phyloP scores from a whole-genome alignment of 2,888 invertebrate species.

The Microchrysa polita region DNA sequence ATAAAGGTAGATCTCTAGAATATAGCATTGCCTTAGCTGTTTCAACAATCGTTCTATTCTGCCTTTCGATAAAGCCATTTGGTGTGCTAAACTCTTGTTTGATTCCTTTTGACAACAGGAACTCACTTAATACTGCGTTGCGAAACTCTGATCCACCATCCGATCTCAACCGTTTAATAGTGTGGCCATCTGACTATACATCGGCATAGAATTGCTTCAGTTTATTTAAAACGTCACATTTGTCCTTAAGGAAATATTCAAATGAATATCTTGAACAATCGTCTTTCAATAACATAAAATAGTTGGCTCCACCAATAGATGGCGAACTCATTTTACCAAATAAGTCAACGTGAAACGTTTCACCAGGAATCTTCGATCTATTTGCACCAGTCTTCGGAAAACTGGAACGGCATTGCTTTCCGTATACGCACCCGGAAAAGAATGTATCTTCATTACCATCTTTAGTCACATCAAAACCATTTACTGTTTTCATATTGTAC shows the following conservation, averaged over 20 bases:
- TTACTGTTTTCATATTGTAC: no score
- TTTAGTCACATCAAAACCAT: no score
- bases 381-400: no score
- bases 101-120: slow-evolving; percentile 15
- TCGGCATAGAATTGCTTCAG: slow-evolving; percentile 48
- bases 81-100: slow-evolving; percentile 35
- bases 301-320: no score
- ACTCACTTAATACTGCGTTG: slow-evolving; percentile 20
- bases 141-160: slow-evolving; percentile 49
- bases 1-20: slow-evolving; percentile 16
- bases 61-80: slow-evolving; percentile 40
- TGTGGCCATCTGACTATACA: slow-evolving; percentile 45
- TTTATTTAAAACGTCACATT: slow-evolving; percentile 48
- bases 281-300: no score
- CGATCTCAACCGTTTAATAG: slow-evolving; percentile 47
- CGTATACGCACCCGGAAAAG: no score
- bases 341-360: no score
- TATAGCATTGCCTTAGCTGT: slow-evolving; percentile 44
- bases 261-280: slow-evolving; percentile 47
- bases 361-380: slow-evolving; percentile 46
- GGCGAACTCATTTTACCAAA: slow-evolving; percentile 12
- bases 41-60: slow-evolving; percentile 46
- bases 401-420: no score
- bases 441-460: no score
- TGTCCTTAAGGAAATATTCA: slow-evolving; percentile 51